phyloP scores from a whole-genome alignment of 2,113 vertebrate species.

The Sisor rabdophorus region DNA sequence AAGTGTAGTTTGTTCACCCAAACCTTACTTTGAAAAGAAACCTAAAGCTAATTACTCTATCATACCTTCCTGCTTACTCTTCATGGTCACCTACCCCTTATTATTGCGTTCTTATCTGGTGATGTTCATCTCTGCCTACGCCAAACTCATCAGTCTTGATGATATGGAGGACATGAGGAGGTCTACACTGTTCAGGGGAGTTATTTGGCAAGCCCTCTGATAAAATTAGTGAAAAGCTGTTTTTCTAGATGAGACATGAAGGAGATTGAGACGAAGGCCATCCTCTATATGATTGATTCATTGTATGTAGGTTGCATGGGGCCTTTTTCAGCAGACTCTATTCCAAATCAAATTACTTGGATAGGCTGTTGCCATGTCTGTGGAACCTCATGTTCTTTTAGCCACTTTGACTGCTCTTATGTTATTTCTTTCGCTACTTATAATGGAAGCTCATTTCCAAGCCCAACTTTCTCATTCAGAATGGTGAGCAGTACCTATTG shows the following conservation, averaged over 20 bases:
- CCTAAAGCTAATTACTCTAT: slow-evolving; percentile 11
- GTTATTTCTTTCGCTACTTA: slow-evolving; percentile 37
- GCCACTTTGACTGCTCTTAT: slow-evolving; percentile 29
- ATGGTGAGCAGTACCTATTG: slow-evolving; percentile 31
- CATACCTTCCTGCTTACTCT: slow-evolving; percentile 8
- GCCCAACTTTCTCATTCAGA: slow-evolving; percentile 33
- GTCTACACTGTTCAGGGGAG: slow-evolving; percentile 24
- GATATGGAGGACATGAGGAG: slow-evolving; percentile 24
- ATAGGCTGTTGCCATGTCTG: slow-evolving; percentile 43
- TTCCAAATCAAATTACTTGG: slow-evolving; percentile 50
- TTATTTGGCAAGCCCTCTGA: slow-evolving; percentile 35
- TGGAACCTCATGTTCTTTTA: slow-evolving; percentile 46
- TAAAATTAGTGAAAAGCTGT: slow-evolving; percentile 23
- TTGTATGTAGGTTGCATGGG: slow-evolving; percentile 21
- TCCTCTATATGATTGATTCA: slow-evolving; percentile 36
- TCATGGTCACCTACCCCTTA: not conserved
- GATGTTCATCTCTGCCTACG: slow-evolving; percentile 29
- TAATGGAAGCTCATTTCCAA: slow-evolving; percentile 46
- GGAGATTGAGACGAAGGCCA: slow-evolving; percentile 11
- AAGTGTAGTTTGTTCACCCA: not conserved
- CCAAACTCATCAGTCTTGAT: slow-evolving; percentile 34
- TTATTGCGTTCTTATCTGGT: slow-evolving; percentile 28
- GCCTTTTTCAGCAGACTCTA: slow-evolving; percentile 38
- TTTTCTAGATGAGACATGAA: slow-evolving; percentile 33
- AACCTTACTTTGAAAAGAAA: slow-evolving; percentile 13